Evolutionary conservation across 2,888 invertebrate genomes (phyloP).

Genomic region (Trisateles emortualis): DNA sequence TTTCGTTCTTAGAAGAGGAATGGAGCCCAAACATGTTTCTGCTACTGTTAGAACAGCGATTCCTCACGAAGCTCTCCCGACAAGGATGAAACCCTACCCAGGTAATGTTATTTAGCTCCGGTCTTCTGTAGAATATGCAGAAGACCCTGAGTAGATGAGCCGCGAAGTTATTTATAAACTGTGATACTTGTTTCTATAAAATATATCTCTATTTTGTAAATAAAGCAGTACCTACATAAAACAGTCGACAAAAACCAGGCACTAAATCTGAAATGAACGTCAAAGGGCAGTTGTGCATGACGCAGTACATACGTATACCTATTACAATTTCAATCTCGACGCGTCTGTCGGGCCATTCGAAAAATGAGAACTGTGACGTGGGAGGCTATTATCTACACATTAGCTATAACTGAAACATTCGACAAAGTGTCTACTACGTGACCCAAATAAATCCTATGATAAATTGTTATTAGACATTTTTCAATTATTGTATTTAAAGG

Average conservation of each 20-base stretch:
- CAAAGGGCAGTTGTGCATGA: slow-evolving; percentile 56
- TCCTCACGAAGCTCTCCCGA: no score
- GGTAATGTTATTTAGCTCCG: no score
- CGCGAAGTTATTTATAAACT: no score
- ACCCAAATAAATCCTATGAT: slow-evolving; percentile 1
- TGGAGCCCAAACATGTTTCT: no score
- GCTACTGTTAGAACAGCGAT: no score
- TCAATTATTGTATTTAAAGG: no score
- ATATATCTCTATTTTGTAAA: background rate
- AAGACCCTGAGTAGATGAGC: no score
- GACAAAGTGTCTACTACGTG: slow-evolving; percentile 10
- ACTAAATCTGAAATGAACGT: slow-evolving; percentile 35
- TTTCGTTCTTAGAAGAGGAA: no score
- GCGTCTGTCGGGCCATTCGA: slow-evolving; percentile 58
- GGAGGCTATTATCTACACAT: slow-evolving; percentile 33
- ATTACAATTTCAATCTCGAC: slow-evolving; percentile 68
- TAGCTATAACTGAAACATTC: slow-evolving; percentile 18
- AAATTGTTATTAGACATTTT: background rate
- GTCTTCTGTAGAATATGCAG: no score
- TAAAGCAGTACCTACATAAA: background rate
- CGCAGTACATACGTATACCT: slow-evolving; percentile 39
- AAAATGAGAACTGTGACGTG: slow-evolving; percentile 67
- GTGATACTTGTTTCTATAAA: no score
- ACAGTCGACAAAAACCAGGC: slow-evolving; percentile 12
- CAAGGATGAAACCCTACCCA: no score